Evolutionary conservation across 2,797 vertebrate genomes (phyloP).

Genomic region (Hemibagrus guttatus): DNA sequence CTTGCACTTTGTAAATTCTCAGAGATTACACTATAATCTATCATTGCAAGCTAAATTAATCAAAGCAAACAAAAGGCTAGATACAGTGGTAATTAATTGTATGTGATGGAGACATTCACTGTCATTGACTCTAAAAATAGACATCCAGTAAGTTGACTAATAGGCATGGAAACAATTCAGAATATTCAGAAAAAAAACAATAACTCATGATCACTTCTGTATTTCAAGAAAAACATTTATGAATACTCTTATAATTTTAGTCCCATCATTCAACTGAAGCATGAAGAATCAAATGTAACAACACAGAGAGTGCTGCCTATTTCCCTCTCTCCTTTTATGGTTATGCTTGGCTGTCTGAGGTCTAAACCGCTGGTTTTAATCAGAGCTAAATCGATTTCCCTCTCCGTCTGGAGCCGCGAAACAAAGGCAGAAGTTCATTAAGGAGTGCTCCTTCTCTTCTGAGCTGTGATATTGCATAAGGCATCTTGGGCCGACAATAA

Average conservation of each 20-base stretch:
- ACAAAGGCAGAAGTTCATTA: slow-evolving; percentile 53
- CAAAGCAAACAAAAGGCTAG: neutral
- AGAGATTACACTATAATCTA: neutral
- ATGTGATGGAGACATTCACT: neutral
- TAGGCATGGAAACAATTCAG: neutral
- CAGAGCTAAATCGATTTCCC: slow-evolving; percentile 36
- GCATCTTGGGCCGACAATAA: slow-evolving; percentile 73
- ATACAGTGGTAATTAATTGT: neutral
- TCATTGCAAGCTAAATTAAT: neutral
- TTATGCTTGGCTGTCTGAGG: slow-evolving; percentile 1
- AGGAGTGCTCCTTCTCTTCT: slow-evolving; percentile 46
- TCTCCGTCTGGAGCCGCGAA: slow-evolving; percentile 35
- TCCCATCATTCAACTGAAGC: neutral
- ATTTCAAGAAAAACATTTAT: neutral
- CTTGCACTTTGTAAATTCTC: neutral
- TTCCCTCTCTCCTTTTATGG: neutral
- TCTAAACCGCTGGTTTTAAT: slow-evolving; percentile 41
- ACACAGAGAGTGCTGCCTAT: neutral
- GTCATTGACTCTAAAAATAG: neutral
- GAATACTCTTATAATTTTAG: neutral
- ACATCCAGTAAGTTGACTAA: neutral
- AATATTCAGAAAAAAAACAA: neutral
- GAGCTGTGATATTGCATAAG: slow-evolving; percentile 67
- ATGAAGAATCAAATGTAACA: neutral
- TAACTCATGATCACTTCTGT: neutral